phyloP scores from a whole-genome alignment of 2,888 invertebrate genomes.

The Stegana nigrithorax region DNA sequence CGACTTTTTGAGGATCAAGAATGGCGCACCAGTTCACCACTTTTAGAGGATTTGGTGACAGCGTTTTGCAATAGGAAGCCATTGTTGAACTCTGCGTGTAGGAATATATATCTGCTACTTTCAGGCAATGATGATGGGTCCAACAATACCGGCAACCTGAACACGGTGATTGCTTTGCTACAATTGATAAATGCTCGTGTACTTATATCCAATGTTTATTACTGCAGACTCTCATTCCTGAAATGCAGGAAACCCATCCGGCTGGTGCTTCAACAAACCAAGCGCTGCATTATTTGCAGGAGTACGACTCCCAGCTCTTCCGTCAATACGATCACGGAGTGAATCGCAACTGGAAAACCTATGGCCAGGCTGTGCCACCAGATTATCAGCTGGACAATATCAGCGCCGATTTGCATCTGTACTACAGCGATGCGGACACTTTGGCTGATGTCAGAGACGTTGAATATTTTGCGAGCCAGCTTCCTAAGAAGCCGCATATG shows the following conservation, averaged over 20 bases:
- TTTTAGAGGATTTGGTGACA: not conserved
- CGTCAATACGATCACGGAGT: conserved; percentile 36
- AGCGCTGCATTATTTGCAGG: conserved; percentile 44
- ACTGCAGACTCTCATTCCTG: conserved; percentile 26
- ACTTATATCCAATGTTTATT: not conserved
- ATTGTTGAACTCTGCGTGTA: not conserved
- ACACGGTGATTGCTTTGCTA: not conserved
- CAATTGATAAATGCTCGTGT: not conserved
- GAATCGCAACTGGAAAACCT: conserved; percentile 20
- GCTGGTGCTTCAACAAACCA: conserved; percentile 42
- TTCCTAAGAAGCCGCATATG: no score
- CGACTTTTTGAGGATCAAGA: not conserved
- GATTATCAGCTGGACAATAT: no score
- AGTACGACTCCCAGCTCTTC: conserved; percentile 33
- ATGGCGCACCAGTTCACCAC: not conserved
- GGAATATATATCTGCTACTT: not conserved
- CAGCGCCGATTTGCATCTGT: not conserved
- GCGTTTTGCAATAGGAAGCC: not conserved
- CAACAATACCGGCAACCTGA: conserved; percentile 3
- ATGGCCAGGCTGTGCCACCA: conserved; percentile 30
- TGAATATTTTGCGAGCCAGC: no score
- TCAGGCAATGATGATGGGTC: not conserved
- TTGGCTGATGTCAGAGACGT: not conserved
- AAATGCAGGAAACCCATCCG: conserved; percentile 37
- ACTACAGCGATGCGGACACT: not conserved